Conservation (phyloP, 2,113 vertebrate species). For the Myotis lucifugus region DNA sequence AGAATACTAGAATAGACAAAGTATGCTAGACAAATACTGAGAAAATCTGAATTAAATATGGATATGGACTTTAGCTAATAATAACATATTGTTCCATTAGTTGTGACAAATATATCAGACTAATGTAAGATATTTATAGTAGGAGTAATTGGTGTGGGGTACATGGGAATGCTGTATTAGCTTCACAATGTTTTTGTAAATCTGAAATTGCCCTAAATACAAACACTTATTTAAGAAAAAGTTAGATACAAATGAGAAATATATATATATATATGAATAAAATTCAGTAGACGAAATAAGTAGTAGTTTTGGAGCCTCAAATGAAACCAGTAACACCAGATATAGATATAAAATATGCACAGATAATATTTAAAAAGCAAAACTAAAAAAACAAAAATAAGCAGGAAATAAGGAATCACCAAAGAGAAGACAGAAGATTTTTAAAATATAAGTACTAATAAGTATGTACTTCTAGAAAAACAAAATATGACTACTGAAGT, state of each 20-base stretch:
- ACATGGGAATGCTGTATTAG: background rate
- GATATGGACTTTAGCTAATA: background rate
- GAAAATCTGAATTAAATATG: background rate
- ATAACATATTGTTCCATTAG: background rate
- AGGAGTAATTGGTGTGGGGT: background rate
- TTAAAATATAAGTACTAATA: background rate
- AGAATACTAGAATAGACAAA: background rate
- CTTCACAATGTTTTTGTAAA: background rate
- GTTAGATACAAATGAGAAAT: background rate
- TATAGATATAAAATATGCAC: background rate
- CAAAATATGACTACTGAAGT: constrained; percentile 5
- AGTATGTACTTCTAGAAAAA: background rate
- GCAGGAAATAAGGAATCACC: background rate
- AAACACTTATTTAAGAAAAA: background rate
- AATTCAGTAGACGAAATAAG: background rate
- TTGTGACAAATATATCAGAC: background rate
- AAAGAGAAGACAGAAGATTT: background rate
- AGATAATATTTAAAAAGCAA: background rate
- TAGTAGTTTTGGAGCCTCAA: background rate
- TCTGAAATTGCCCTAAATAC: background rate
- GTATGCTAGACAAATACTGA: background rate
- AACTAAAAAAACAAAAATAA: background rate
- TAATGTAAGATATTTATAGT: background rate
- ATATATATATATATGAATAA: background rate
- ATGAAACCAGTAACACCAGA: background rate